phyloP scores from a whole-genome alignment of 2,888 invertebrate species.

The Drosophila testacea region DNA sequence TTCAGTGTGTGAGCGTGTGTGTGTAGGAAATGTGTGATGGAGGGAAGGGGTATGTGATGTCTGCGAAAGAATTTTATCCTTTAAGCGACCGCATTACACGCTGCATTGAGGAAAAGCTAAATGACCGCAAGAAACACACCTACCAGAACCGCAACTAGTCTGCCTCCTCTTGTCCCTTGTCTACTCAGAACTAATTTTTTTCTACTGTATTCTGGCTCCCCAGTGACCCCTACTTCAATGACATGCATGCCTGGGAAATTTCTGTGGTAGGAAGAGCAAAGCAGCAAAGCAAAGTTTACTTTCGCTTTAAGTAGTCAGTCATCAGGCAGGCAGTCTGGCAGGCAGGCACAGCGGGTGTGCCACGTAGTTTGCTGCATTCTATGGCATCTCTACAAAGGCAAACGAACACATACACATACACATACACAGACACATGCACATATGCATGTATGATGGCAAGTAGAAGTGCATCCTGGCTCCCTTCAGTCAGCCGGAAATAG shows the following conservation, averaged over 20 bases:
- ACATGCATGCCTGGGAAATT: slow-evolving; percentile 40
- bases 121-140: slow-evolving; percentile 76
- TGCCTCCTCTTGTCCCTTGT: slow-evolving; percentile 2
- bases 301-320: slow-evolving; percentile 74
- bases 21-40: slow-evolving; percentile 2
- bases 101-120: slow-evolving; percentile 73
- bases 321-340: slow-evolving; percentile 18
- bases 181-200: background rate
- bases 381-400: slow-evolving; percentile 57
- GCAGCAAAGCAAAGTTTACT: slow-evolving; percentile 72
- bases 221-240: slow-evolving; percentile 1
- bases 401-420: slow-evolving; percentile 31
- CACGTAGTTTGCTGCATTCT: slow-evolving; percentile 52
- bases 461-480: slow-evolving; percentile 35
- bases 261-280: slow-evolving; percentile 41
- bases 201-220: background rate
- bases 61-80: slow-evolving; percentile 51
- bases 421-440: background rate
- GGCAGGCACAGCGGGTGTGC: slow-evolving; percentile 24
- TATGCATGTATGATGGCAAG: slow-evolving; percentile 30
- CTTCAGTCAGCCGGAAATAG: slow-evolving; percentile 55
- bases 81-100: slow-evolving; percentile 74
- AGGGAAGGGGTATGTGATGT: background rate
- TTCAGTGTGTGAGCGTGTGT: slow-evolving; percentile 1
- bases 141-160: slow-evolving; percentile 36